phyloP scores from a whole-genome alignment of 2,797 vertebrate species.

The Myiothlypis chrysogaster region DNA sequence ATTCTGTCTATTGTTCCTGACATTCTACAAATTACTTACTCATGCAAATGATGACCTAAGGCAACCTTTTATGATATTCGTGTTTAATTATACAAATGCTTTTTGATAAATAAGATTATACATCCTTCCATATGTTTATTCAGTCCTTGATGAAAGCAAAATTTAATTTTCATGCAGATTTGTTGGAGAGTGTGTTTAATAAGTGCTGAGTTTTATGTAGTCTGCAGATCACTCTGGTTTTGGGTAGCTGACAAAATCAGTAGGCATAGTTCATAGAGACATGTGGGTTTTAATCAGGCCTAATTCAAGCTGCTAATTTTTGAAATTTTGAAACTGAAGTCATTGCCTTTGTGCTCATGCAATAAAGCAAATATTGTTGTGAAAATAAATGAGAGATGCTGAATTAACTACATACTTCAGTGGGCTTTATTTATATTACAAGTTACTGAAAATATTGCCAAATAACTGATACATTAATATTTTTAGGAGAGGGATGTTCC shows the following conservation, averaged over 20 bases:
- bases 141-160: constrained; percentile 95
- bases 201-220: constrained; percentile 86
- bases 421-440: not conserved
- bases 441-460: not conserved
- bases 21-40: constrained; percentile 98
- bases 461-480: not conserved
- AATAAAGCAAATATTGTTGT: constrained; percentile 3
- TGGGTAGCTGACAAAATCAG: constrained; percentile 64
- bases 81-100: constrained; percentile 98
- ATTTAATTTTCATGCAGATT: constrained; percentile 99
- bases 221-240: constrained; percentile 70
- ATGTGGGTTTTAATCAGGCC: constrained; percentile 26
- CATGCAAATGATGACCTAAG: constrained; percentile 94
- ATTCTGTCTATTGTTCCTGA: constrained; percentile 90
- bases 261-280: not conserved
- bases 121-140: constrained; percentile 86
- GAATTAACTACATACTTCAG: not conserved
- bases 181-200: constrained; percentile 80
- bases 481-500: not conserved
- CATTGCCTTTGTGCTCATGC: not conserved
- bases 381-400: not conserved
- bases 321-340: constrained; percentile 9
- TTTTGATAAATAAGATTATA: constrained; percentile 98
- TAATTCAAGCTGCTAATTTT: constrained; percentile 23
- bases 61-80: constrained; percentile 93